Evolutionary conservation across 2,888 invertebrate genomes (phyloP).

Genomic region (Plagodis dolabraria): DNA sequence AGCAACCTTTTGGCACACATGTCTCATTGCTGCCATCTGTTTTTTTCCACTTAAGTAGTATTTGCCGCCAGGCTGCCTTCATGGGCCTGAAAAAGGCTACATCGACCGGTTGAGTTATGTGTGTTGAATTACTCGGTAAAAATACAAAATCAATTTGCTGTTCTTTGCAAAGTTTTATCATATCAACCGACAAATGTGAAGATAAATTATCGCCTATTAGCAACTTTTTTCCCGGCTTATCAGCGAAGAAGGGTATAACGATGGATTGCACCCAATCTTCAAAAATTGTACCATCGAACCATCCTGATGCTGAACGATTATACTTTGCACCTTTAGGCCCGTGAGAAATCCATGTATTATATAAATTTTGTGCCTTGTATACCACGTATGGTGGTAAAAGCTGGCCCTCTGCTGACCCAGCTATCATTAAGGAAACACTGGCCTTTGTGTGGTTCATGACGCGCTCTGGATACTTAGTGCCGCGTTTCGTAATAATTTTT

Average conservation of each 20-base stretch:
- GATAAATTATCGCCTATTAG: too few species aligned
- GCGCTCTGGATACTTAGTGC: slow-evolving; percentile 27
- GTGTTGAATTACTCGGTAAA: slow-evolving; percentile 21
- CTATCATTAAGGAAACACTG: slow-evolving; percentile 52
- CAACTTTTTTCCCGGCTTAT: too few species aligned
- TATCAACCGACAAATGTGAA: slow-evolving; percentile 35
- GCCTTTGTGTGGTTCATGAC: slow-evolving; percentile 26
- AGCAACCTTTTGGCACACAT: slow-evolving; percentile 31
- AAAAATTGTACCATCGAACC: slow-evolving; percentile 57
- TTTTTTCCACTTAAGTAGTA: background rate
- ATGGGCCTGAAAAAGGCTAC: slow-evolving; percentile 2
- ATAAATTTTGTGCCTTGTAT: slow-evolving; percentile 48
- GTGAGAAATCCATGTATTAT: slow-evolving; percentile 50
- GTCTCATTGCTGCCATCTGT: slow-evolving; percentile 1
- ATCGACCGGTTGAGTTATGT: background rate
- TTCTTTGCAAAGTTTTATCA: slow-evolving; percentile 25
- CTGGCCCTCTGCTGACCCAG: slow-evolving; percentile 50
- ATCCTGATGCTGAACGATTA: slow-evolving; percentile 53
- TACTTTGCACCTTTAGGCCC: slow-evolving; percentile 36
- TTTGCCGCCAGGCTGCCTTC: background rate
- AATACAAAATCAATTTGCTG: slow-evolving; percentile 18
- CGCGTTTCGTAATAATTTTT: slow-evolving; percentile 16
- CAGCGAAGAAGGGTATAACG: too few species aligned
- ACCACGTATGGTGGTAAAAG: slow-evolving; percentile 57
- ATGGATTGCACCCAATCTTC: too few species aligned